Conservation (phyloP, 2,113 vertebrate genomes). For the Gallinago media region DNA sequence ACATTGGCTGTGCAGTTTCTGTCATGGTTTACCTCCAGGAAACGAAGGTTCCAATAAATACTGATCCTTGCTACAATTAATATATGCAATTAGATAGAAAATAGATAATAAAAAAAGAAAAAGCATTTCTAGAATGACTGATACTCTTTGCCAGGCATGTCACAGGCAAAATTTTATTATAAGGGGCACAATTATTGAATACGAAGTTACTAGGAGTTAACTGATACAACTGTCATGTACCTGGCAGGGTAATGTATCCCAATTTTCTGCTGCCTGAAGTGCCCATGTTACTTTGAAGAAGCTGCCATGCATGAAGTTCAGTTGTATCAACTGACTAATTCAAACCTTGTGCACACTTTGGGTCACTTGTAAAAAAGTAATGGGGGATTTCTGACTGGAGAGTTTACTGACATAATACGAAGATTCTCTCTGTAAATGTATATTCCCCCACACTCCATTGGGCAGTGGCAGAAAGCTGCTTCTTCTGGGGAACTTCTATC, state of each 20-base stretch:
- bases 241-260: not conserved
- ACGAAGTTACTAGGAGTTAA: not conserved
- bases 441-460: not conserved
- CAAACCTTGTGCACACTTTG: not conserved
- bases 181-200: not conserved
- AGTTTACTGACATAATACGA: not conserved
- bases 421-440: not conserved
- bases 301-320: not conserved
- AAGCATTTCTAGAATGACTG: not conserved
- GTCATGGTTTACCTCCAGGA: not conserved
- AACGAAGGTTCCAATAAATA: not conserved
- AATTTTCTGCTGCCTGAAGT: not conserved
- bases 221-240: not conserved
- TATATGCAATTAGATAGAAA: not conserved
- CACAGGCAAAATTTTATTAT: not conserved
- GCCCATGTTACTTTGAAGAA: not conserved
- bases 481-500: not conserved
- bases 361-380: accelerated
- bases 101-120: not conserved
- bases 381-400: not conserved
- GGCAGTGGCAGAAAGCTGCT: not conserved
- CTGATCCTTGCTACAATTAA: not conserved
- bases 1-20: not conserved
- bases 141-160: not conserved
- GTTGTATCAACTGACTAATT: not conserved